phyloP scores from a whole-genome alignment of 2,797 vertebrate species.

The Acanthornis magna region DNA sequence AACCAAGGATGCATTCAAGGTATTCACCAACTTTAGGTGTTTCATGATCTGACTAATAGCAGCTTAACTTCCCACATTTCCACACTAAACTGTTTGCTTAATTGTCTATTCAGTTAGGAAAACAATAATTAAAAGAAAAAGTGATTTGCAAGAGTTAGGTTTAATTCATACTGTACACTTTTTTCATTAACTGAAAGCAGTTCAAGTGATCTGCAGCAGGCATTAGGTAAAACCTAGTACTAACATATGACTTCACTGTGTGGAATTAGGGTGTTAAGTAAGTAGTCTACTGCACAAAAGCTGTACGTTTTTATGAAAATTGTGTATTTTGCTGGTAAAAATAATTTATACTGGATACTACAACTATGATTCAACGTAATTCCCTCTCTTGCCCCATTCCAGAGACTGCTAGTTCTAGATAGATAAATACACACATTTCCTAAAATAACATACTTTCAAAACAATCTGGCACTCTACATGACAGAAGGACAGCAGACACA shows the following conservation, averaged over 20 bases:
- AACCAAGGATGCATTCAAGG: background rate
- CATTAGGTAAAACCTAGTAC: background rate
- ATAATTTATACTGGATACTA: background rate
- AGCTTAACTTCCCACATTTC: background rate
- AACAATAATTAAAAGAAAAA: slow-evolving; percentile 28
- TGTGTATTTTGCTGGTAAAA: background rate
- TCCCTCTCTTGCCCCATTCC: background rate
- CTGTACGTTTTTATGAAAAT: background rate
- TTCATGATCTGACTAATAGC: background rate
- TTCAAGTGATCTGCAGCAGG: background rate
- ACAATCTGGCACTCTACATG: background rate
- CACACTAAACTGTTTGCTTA: background rate
- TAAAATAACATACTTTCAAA: background rate
- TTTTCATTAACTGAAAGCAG: background rate
- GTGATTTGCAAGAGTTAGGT: background rate
- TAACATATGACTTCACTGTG: background rate
- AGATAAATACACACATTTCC: background rate
- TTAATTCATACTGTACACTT: background rate
- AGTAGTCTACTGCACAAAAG: background rate
- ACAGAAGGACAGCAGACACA: background rate
- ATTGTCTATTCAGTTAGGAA: background rate
- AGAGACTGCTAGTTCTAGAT: background rate
- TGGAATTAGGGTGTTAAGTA: background rate
- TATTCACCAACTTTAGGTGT: background rate
- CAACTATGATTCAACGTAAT: background rate